Base-by-base conservation (phyloP, 2,888 invertebrate species). In the Acrocyrtus sp. region DNA sequence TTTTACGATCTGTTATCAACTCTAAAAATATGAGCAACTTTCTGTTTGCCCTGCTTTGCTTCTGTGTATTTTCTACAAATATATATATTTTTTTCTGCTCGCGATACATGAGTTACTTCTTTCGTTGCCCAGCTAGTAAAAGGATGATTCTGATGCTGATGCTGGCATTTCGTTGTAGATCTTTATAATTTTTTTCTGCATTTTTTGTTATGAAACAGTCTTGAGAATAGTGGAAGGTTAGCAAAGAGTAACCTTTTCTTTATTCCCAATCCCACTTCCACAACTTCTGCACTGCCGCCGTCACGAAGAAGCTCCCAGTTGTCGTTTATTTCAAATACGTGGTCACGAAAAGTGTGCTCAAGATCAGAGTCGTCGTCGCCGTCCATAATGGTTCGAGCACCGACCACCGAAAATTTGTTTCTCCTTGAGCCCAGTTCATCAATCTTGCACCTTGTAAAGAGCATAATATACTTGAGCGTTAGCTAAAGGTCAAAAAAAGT, bases 181-280 rank as follows among this genome's bases (percentile, higher is more conserved):
- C n/a, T n/a, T n/a, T n/a, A n/a, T n/a, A n/a, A n/a, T n/a, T n/a
- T n/a, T n/a, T n/a, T n/a, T n/a, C 6, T 50, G 19, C 22, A 21
- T 17, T 50, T 50, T n/a, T n/a, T n/a, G n/a, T n/a, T 15, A 21
- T 48, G 61, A 45, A 69, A 60, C 60, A 68, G 60, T 68, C 68
- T 68, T 68, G 53, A 58, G 60, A 61, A 61, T 62, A 19, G 19
- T 54, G 29, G 48, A 47, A 27, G 54, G 19, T 8, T 41, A 10
- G 29, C 24, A 53, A 53, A 5, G 4, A 29, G 10, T 24, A 43
- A 17, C 17, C 53, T 45, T 34, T 27, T 6, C 22, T 58, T 72
- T 72, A 73, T 62, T 73, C 73, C 56, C 57, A 73, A 29, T 73
- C 73, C 54, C 54, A 73, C 61, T 73, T 73, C 73, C 73, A 73